These are phyloP conservation scores for Poecilus cupreus DNA, from an alignment of 2,888 invertebrate species.

Conservation along the genomic window DNA sequence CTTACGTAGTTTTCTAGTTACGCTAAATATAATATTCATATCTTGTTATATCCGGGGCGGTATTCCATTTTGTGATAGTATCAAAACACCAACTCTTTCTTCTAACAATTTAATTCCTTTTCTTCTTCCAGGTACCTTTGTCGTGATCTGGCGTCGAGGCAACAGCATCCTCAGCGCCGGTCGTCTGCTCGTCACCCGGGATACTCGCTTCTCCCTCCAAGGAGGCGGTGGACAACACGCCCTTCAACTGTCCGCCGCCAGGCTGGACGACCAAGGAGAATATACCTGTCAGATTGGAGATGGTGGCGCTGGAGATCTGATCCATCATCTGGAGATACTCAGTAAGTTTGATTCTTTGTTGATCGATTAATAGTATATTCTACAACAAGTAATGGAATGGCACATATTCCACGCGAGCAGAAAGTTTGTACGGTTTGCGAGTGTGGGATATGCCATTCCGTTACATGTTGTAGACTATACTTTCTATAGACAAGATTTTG, in stretches of 20 bases:
- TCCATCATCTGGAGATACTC: conserved; percentile 76
- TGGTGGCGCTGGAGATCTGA: conserved; percentile 74
- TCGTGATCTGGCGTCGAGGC: conserved; percentile 75
- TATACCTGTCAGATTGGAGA: conserved; percentile 77
- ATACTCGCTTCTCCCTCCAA: conserved; percentile 73
- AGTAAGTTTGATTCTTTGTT: conserved; percentile 71
- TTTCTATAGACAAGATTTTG: too few relatives aligned
- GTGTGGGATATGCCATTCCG: too few relatives aligned
- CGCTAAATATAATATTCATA: too few relatives aligned
- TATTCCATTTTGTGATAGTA: too few relatives aligned
- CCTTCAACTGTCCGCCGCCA: conserved; percentile 74
- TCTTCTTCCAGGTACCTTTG: conserved; percentile 73
- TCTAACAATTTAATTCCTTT: neutral
- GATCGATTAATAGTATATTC: too few relatives aligned
- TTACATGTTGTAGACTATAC: too few relatives aligned
- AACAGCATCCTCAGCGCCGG: conserved; percentile 74
- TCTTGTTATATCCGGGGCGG: too few relatives aligned
- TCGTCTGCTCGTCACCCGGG: conserved; percentile 74
- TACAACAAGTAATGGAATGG: too few relatives aligned
- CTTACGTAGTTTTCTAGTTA: too few relatives aligned
- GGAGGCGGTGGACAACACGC: conserved; percentile 71
- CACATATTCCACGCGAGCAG: too few relatives aligned
- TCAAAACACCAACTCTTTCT: too few relatives aligned
- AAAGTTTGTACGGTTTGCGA: too few relatives aligned
- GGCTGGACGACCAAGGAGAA: conserved; percentile 75